phyloP scores from a whole-genome alignment of 2,888 invertebrate species.

The Ophion slaviceki region DNA sequence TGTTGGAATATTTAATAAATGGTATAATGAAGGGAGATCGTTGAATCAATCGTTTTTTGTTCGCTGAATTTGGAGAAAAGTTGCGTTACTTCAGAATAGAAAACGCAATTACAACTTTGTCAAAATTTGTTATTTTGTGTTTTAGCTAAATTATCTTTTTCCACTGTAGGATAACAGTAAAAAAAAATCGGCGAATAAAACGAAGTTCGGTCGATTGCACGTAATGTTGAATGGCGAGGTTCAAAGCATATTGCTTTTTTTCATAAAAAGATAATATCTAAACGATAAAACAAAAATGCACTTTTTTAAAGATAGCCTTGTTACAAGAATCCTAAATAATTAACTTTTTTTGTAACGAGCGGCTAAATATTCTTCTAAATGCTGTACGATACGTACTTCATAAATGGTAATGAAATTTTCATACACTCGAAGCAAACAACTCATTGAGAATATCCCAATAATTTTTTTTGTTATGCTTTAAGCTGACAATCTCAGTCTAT shows the following conservation, averaged over 20 bases:
- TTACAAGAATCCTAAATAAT: background rate
- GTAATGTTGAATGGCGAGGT: too few relatives aligned
- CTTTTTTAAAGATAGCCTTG: background rate
- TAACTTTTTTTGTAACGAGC: background rate
- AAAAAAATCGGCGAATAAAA: too few relatives aligned
- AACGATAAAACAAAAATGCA: background rate
- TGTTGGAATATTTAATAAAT: slow-evolving; percentile 64
- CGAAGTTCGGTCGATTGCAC: too few relatives aligned
- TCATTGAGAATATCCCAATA: background rate
- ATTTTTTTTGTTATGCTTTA: background rate
- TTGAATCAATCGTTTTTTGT: background rate
- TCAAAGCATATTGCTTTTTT: too few relatives aligned
- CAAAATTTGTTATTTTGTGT: too few relatives aligned
- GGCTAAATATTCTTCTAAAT: background rate
- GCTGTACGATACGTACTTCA: background rate
- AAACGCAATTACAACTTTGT: too few relatives aligned
- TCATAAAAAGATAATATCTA: too few relatives aligned
- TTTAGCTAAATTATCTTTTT: too few relatives aligned
- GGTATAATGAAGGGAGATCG: slow-evolving; percentile 53
- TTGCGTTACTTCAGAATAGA: background rate
- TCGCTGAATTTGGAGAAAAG: background rate
- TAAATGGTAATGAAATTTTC: background rate
- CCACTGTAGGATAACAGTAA: too few relatives aligned
- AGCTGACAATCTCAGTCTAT: background rate
- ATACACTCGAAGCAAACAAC: too few relatives aligned